phyloP scores from a whole-genome alignment of 2,797 vertebrate species.

The Zalophus californianus region DNA sequence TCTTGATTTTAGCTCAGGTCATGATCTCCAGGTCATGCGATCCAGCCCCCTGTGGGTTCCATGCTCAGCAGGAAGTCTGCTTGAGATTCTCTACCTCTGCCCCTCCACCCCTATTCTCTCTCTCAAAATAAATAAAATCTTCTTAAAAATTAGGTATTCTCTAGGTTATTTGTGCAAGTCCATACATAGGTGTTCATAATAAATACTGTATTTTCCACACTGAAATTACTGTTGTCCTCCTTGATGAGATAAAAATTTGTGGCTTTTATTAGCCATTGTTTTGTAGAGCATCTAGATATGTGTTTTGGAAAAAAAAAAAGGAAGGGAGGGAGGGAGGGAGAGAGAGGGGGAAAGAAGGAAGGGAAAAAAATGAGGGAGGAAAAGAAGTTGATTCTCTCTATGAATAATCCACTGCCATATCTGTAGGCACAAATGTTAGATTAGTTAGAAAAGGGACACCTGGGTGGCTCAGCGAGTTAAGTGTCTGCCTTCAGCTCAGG shows the following conservation, averaged over 20 bases:
- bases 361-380: not conserved
- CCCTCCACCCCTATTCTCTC: not conserved
- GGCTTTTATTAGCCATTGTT: not conserved
- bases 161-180: not conserved
- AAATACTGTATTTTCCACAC: constrained; percentile 33
- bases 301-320: not conserved
- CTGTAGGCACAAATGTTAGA: not conserved
- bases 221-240: not conserved
- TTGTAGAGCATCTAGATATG: not conserved
- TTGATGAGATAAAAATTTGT: not conserved
- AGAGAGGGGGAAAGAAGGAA: not conserved
- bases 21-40: not conserved
- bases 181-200: not conserved
- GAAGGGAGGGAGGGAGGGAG: not conserved
- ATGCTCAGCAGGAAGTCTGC: not conserved
- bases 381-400: not conserved
- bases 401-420: not conserved
- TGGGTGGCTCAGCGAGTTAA: not conserved
- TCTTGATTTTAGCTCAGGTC: not conserved
- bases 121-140: not conserved
- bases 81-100: not conserved
- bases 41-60: too few species aligned
- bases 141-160: constrained; percentile 4
- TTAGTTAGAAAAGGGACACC: not conserved
- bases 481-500: not conserved